Evolutionary conservation across 2,888 invertebrate genomes (phyloP).

Genomic region (Augiades crinisus): DNA sequence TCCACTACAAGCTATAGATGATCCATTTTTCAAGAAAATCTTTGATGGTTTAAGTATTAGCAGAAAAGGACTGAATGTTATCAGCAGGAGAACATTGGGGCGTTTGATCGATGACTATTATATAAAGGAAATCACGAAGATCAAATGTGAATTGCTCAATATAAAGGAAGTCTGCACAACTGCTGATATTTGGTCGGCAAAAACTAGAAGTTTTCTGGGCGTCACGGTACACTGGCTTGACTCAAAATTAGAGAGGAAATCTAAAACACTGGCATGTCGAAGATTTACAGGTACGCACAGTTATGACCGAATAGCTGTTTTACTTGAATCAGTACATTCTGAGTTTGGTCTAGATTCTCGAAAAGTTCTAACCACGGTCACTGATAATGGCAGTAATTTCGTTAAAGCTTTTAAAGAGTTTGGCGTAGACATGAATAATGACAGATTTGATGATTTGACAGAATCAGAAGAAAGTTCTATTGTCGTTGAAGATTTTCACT

Average conservation of each 20-base stretch:
- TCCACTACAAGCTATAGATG: neutral
- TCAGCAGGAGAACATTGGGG: neutral
- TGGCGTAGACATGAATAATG: slow-evolving; percentile 5
- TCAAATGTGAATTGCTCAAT: neutral
- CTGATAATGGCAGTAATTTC: slow-evolving; percentile 28
- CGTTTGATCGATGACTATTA: neutral
- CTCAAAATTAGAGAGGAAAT: neutral
- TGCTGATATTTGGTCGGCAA: neutral
- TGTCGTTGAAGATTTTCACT: neutral
- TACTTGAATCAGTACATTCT: neutral
- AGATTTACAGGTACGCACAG: neutral
- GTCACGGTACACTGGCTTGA: neutral
- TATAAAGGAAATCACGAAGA: neutral
- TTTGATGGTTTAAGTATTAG: neutral
- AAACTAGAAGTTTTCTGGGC: neutral
- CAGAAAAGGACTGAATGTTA: neutral
- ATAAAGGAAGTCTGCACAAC: neutral
- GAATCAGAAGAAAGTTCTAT: neutral
- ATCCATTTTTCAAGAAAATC: neutral
- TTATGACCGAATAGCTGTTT: neutral
- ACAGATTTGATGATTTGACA: neutral
- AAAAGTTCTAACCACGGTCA: slow-evolving; percentile 28
- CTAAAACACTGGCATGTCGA: neutral
- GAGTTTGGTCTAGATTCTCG: slow-evolving; percentile 3
- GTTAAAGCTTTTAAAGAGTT: slow-evolving; percentile 21